Base-by-base conservation (phyloP, 1,140 invertebrate genomes). In the Whitmania pigra region DNA sequence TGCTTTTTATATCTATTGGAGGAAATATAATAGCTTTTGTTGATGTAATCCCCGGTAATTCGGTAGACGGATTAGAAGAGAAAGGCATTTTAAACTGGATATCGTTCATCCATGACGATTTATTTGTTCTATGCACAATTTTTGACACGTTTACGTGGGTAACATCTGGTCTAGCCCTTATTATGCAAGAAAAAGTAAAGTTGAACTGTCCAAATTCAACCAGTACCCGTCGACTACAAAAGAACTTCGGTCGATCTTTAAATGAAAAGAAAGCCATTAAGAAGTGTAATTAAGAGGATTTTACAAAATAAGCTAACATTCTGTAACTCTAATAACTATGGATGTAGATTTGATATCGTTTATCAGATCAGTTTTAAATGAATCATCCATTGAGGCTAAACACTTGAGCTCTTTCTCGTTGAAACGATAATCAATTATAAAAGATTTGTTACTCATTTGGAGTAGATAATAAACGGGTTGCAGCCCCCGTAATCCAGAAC, bases 351-450 rank as follows among this genome's bases (percentile, higher is more conserved):
- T 31, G 0, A 63, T 31, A 31, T 63, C 57, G 22, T 31, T 25
- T 4, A 13, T 3, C 20, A 22, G 1, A 20, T 31, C 57, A n/a
- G 13, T 31, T 31, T 25, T 31, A 22, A 31, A 20, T 20, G 57
- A 49, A 49, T 49, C 43, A 15, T 49, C 29, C 69, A 53, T 36
- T 13, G 36, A 20, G 36, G 69, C 69, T n/a, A 25, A 49, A 31
- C 69, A 70, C 43, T 70, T 70, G 43, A 70, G 53, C 69, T 25
- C 36, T n/a, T 70, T 70, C 20, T 25, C 69, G 20, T 70, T 53
- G 43, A 53, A 70, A 25, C 69, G 69, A 27, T 70, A 70, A 25
- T 70, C 69, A 49, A 53, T 53, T 18, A 20, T 53, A 20, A 70
- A 20, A 2, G 31, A 25, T 49, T 49, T 20, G 43, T 53, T 70